Percentiles rank a stretch among this genome's conserved stretches.
phyloP scores from a whole-genome alignment of 2,888 invertebrate genomes.

The Eueremaeus valkanovi region DNA sequence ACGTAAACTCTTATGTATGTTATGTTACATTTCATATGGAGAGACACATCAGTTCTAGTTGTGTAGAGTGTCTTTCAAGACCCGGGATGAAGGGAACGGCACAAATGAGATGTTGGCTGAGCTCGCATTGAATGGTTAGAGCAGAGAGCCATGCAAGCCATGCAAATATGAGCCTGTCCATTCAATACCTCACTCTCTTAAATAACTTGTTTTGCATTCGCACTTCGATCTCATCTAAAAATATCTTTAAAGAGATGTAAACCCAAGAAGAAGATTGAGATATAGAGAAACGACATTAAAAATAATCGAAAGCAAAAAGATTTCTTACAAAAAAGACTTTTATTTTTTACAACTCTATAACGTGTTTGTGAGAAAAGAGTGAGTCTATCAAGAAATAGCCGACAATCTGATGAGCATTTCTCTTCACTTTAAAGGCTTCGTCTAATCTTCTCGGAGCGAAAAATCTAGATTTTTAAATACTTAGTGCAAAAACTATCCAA shows the following conservation, averaged over 20 bases:
- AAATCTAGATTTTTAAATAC: conserved; percentile 11
- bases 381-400: background rate
- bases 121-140: background rate
- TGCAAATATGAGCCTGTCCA: conserved; percentile 16
- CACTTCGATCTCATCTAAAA: conserved; percentile 12
- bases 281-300: conserved; percentile 1
- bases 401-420: conserved; percentile 12
- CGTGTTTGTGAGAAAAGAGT: background rate
- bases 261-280: conserved; percentile 2
- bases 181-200: background rate
- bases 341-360: conserved; percentile 14
- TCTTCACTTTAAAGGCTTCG: background rate
- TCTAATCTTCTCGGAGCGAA: background rate
- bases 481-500: background rate
- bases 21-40: conserved; percentile 15
- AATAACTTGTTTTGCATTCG: conserved; percentile 25
- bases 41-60: background rate
- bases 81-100: background rate
- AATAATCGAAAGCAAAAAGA: background rate
- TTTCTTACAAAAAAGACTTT: background rate
- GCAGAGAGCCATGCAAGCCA: too few relatives aligned
- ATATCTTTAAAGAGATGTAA: conserved; percentile 1
- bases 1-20: background rate
- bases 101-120: background rate
- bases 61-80: conserved; percentile 17